Base-by-base conservation (phyloP, 2,113 vertebrate species). In the Pomatorhinus ruficollis region DNA sequence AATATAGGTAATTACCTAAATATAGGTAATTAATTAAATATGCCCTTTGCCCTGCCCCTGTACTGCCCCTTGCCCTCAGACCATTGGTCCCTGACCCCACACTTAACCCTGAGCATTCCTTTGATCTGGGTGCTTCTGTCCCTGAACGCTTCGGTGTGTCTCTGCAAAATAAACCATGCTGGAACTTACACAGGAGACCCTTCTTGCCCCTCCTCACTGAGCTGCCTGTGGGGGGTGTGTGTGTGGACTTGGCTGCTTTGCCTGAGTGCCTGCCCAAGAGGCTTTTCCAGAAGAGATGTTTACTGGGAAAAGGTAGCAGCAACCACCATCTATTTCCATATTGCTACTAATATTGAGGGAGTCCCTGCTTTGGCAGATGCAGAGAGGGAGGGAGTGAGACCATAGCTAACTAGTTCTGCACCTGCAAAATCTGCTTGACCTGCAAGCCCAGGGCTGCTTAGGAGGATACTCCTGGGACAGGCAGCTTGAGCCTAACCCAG, bases 331-430 rank as follows among this genome's bases (percentile, higher is more conserved):
- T 33, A 54, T 20, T 33, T 54, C 30, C 53, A 54, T 3, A 8
- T 54, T 33, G 11, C 30, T 54, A 54, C 53, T 33, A 31, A 37
- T 24, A 59, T 5, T 39, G 56, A 70, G 15, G 59, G 35, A 70
- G n/a, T 1, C 11, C 8, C 33, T 15, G 2, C 18, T 35, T 24
- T 31, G 19, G 27, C 33, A 68, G 30, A 85, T 44, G 63, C 0
- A 5, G 7, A 31, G 28, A 49, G 9, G 16, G 19, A 72, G n/a
- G n/a, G 28, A 74, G 20, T 0, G 1, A 87, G 42, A 54, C 30
- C 47, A 20, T 0, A 5, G 31, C 30, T 17, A 33, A 69, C 45
- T 21, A 53, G 22, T 11, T 57, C 63, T 54, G 37, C 59, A 72
- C 37, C 53, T 66, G 50, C 22, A 56, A 77, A 74, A 59, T 9